These are phyloP conservation scores for Pseudococcus viburni DNA, from an alignment of 2,888 invertebrate species.

Conservation along the genomic window DNA sequence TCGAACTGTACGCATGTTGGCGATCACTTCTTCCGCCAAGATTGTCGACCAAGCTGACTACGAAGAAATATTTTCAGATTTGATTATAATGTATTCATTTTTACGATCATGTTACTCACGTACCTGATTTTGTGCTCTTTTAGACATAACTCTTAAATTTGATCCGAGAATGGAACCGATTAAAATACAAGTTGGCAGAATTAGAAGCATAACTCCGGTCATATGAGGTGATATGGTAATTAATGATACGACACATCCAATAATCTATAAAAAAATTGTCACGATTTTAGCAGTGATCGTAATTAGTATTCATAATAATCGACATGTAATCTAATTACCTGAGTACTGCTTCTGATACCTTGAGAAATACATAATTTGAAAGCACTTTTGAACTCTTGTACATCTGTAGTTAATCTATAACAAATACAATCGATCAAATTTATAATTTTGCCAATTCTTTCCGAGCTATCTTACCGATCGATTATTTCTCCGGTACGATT, in stretches of 20 bases:
- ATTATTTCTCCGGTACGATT: constrained; percentile 93
- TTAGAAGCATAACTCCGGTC: constrained; percentile 86
- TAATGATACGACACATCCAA: constrained; percentile 85
- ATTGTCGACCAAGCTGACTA: constrained; percentile 88
- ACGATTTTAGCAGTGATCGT: too few relatives aligned
- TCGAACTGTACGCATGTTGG: constrained; percentile 93
- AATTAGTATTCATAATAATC: too few relatives aligned
- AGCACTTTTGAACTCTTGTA: constrained; percentile 97
- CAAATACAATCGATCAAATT: constrained; percentile 25
- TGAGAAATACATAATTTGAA: constrained; percentile 95
- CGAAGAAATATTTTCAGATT: constrained; percentile 65
- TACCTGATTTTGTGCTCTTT: constrained; percentile 88
- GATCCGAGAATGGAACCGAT: constrained; percentile 89
- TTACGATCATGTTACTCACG: not conserved
- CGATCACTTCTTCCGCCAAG: constrained; percentile 93
- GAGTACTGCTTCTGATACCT: constrained; percentile 88
- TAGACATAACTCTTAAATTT: constrained; percentile 82
- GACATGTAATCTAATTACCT: constrained; percentile 74
- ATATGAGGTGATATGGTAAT: constrained; percentile 91
- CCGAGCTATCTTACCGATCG: constrained; percentile 77
- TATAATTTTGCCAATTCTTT: too few relatives aligned
- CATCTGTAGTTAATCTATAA: constrained; percentile 86
- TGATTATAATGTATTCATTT: not conserved
- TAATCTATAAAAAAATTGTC: constrained; percentile 60
- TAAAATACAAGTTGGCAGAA: constrained; percentile 87